Conservation (phyloP, 1,140 invertebrate genomes). For the Listronotus oregonensis region DNA sequence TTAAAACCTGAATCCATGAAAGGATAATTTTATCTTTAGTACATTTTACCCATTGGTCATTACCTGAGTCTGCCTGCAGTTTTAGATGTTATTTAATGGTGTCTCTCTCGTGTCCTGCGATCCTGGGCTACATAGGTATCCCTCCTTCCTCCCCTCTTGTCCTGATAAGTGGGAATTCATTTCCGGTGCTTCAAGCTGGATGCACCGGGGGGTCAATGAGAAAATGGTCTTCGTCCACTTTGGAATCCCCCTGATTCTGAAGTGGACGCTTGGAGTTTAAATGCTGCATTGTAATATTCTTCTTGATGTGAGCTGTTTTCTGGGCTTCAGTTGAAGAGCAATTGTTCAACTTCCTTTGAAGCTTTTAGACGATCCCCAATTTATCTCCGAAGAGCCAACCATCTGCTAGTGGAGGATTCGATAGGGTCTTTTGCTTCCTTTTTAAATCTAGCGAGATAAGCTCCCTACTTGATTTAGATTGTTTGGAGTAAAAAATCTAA, state of each 20-base stretch:
- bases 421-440: slow-evolving; percentile 11
- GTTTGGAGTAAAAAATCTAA: slow-evolving; percentile 12
- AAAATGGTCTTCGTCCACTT: not conserved
- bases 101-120: too few species aligned
- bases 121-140: too few species aligned
- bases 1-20: too few species aligned
- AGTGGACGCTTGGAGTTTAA: slow-evolving; percentile 26
- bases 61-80: too few species aligned
- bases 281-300: not conserved
- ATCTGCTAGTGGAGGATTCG: slow-evolving; percentile 4
- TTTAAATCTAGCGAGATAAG: slow-evolving; percentile 26
- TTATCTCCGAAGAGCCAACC: slow-evolving; percentile 26
- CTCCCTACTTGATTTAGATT: slow-evolving; percentile 8
- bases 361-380: slow-evolving; percentile 19
- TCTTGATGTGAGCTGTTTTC: not conserved
- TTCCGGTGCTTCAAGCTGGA: not conserved
- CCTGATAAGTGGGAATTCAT: too few species aligned
- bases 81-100: too few species aligned
- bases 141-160: not conserved
- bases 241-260: not conserved
- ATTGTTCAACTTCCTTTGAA: slow-evolving; percentile 15
- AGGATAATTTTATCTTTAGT: too few species aligned
- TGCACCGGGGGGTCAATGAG: not conserved
- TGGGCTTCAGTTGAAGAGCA: not conserved
- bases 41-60: too few species aligned